These are phyloP conservation scores for Volucella zonaria DNA, from an alignment of 2,888 invertebrate genomes.

Conservation along the genomic window DNA sequence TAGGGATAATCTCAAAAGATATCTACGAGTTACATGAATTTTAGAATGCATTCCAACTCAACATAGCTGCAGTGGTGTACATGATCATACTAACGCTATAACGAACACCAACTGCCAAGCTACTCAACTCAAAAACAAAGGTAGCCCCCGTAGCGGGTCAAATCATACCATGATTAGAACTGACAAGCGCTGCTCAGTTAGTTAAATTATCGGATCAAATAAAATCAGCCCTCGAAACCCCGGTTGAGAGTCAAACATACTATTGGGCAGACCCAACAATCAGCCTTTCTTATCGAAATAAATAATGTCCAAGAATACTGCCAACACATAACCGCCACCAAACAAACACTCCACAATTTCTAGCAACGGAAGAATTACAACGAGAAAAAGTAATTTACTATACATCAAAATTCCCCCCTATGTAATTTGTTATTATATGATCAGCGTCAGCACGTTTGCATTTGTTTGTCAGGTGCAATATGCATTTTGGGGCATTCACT, in stretches of 20 bases:
- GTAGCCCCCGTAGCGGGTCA: background rate
- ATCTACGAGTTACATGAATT: background rate
- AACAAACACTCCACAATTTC: too few relatives aligned
- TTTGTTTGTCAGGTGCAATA: too few relatives aligned
- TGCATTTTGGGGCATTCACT: too few relatives aligned
- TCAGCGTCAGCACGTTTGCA: too few relatives aligned
- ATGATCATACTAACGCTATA: background rate
- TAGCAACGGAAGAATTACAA: too few relatives aligned
- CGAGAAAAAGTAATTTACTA: too few relatives aligned
- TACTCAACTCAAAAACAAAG: background rate
- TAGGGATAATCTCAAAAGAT: background rate
- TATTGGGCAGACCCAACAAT: conserved; percentile 4
- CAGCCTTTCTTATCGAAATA: background rate
- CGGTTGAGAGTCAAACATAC: background rate
- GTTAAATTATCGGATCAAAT: background rate
- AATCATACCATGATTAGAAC: background rate
- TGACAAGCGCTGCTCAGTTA: conserved; percentile 1
- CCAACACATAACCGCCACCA: too few relatives aligned
- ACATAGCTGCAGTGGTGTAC: background rate
- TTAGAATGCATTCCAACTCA: background rate
- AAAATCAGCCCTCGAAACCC: background rate
- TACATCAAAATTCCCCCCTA: too few relatives aligned
- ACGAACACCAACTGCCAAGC: background rate
- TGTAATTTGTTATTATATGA: too few relatives aligned
- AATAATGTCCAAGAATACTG: background rate